phyloP scores from a whole-genome alignment of 2,888 invertebrate genomes.

The Anoplius nigerrimus region DNA sequence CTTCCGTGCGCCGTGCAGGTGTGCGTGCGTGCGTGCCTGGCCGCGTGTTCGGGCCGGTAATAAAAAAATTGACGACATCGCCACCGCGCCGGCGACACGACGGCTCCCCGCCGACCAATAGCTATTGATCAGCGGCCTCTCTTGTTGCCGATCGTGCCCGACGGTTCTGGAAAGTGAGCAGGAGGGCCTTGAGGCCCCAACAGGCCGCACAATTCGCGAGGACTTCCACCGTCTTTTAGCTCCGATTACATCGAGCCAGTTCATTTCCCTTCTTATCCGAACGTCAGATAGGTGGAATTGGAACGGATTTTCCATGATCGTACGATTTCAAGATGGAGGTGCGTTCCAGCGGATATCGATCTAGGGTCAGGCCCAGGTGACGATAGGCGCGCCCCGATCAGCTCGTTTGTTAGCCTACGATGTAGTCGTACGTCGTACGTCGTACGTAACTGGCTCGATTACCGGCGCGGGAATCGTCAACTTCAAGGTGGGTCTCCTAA shows the following conservation, averaged over 20 bases:
- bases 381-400: conserved; percentile 26
- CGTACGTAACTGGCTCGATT: conserved; percentile 39
- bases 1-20: conserved; percentile 28
- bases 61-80: conserved; percentile 66
- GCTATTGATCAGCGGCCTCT: conserved; percentile 65
- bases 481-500: conserved; percentile 34
- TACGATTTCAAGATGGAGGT: background rate
- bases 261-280: no score
- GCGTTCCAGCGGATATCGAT: conserved; percentile 10
- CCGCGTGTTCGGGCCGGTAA: conserved; percentile 58
- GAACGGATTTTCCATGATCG: no score
- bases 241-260: background rate
- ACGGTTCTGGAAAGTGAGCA: conserved; percentile 40
- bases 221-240: conserved; percentile 24
- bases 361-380: conserved; percentile 48
- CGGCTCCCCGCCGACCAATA: conserved; percentile 61
- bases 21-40: conserved; percentile 40
- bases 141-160: conserved; percentile 47
- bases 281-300: no score
- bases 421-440: conserved; percentile 33
- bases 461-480: conserved; percentile 35
- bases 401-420: conserved; percentile 44
- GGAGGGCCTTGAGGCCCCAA: conserved; percentile 37
- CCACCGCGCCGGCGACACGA: conserved; percentile 63
- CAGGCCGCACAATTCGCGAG: conserved; percentile 22